phyloP scores from a whole-genome alignment of 1,140 invertebrate species.

The Apis mellifera region Amel_HAv3.1 CM009932.2:14515001-14515500 shows the following conservation, averaged over 20 bases:
- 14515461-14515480: background rate
- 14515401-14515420: conserved; percentile 31
- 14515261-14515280: conserved; percentile 81
- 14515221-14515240: conserved; percentile 80
- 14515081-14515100: conserved; percentile 29
- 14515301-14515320: conserved; percentile 83
- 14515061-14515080: no score
- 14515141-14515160: conserved; percentile 64
- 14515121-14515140: conserved; percentile 48
- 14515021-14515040: no score
- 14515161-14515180: conserved; percentile 38
- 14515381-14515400: conserved; percentile 47
- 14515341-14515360: conserved; percentile 60
- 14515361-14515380: conserved; percentile 60
- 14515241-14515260: conserved; percentile 81
- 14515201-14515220: conserved; percentile 83
- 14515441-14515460: background rate
- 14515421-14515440: conserved; percentile 33
- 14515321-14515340: conserved; percentile 79
- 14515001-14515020: no score
- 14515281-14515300: conserved; percentile 79
- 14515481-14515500: background rate
- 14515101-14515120: conserved; percentile 16
- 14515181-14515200: conserved; percentile 58
- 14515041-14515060: no score